Percentiles rank a stretch among this genome's conserved stretches.
phyloP scores from a whole-genome alignment of 2,888 invertebrate species.

The Apoderus coryli region DNA sequence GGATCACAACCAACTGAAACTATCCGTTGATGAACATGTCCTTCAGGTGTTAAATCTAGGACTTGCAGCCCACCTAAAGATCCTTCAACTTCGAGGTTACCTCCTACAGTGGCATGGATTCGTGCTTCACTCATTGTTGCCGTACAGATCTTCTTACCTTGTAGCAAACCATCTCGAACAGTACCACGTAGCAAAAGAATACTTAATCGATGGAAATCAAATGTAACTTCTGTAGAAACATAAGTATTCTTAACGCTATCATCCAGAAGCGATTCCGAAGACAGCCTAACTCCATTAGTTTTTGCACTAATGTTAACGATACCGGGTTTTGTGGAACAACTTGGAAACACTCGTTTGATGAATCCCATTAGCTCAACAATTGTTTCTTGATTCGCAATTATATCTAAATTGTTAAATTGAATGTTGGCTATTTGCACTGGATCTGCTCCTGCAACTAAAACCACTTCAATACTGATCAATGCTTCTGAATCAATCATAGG shows the following conservation, averaged over 20 bases:
- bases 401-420: slow-evolving; percentile 86
- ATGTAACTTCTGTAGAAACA: slow-evolving; percentile 69
- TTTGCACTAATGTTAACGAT: slow-evolving; percentile 19
- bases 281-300: slow-evolving; percentile 24
- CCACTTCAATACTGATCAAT: slow-evolving; percentile 66
- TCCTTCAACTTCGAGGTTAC: slow-evolving; percentile 54
- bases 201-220: slow-evolving; percentile 86
- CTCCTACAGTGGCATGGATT: slow-evolving; percentile 65
- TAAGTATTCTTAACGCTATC: slow-evolving; percentile 28
- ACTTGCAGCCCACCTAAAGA: slow-evolving; percentile 86
- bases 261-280: slow-evolving; percentile 25
- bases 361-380: slow-evolving; percentile 89
- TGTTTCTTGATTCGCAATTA: slow-evolving; percentile 78
- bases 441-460: slow-evolving; percentile 42
- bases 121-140: slow-evolving; percentile 84
- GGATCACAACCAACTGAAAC: slow-evolving; percentile 72
- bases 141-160: slow-evolving; percentile 83
- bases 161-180: slow-evolving; percentile 50
- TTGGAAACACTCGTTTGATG: slow-evolving; percentile 54
- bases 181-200: slow-evolving; percentile 72
- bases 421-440: slow-evolving; percentile 64
- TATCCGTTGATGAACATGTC: slow-evolving; percentile 70
- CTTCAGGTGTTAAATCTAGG: slow-evolving; percentile 74
- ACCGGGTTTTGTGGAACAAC: slow-evolving; percentile 24
- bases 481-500: slow-evolving; percentile 45